Evolutionary conservation across 2,888 invertebrate species (phyloP), one percentile per base, ranked within the genome.

Genomic region (Amblyjoppa proteus): DNA sequence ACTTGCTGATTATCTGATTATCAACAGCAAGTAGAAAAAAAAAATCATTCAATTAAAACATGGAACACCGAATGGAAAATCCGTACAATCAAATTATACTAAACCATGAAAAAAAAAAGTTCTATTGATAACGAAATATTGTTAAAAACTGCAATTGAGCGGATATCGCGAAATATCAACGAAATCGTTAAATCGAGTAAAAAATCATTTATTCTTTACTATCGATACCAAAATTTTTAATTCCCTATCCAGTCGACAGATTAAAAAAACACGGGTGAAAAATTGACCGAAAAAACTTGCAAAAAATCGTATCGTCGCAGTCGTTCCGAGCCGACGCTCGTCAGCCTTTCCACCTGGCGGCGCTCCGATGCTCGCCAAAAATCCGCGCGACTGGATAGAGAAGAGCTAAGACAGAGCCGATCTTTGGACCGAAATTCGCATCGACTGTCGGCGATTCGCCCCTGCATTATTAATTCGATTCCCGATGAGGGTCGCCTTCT

Each of bases 401-500:
- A 34, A 56, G 9, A 7, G 2, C 41, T 11, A 41, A 41, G 41
- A 41, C 2, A 25, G 34, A 68, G 6, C 61, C 16, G 71, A 61
- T 53, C 56, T 56, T 56, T 28, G 16, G 31, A 31, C 28, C 31
- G 28, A 34, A 31, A 68, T 53, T 70, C 53, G 28, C 41, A 74
- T 61, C 79, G 61, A 34, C 38, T 38, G 51, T 71, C 6, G 45
- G 28, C n/a, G 9, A 69, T 49, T 58, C 61, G 9, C 75, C 73
- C 69, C 74, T 82, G 20, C 45, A 86, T 86, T 82, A 86, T 86
- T 86, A 73, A 85, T 84, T 68, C 80, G 81, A 81, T n/a, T 81
- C 56, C 53, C 73, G 83, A 85, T 64, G 74, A 85, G 80, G 85
- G 85, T 80, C 75, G 69, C 77, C 45, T 49, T 25, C 41, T 53